A percentile compares a stretch with the other conserved stretches of the same genome.
phyloP scores from a whole-genome alignment of 2,888 invertebrate species.

The Acanthopleura granulata region DNA sequence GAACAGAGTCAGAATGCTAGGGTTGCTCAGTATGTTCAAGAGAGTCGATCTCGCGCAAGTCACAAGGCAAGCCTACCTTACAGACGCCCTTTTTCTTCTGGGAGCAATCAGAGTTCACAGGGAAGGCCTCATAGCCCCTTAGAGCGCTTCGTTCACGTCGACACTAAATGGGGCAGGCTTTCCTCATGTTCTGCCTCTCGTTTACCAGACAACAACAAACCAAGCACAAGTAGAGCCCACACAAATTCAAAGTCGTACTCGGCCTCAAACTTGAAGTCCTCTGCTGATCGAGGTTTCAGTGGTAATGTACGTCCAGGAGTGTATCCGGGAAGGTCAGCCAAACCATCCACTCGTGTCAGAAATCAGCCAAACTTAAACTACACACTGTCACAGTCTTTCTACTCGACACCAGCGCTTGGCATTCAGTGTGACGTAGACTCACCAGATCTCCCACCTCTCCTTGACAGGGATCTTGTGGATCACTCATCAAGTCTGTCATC shows the following conservation, averaged over 20 bases:
- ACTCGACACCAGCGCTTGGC: neutral
- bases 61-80: conserved; percentile 1
- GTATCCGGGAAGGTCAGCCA: neutral
- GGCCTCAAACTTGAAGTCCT: neutral
- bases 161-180: conserved; percentile 15
- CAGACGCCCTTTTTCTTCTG: neutral
- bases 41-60: conserved; percentile 10
- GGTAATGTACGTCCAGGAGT: conserved; percentile 4
- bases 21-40: conserved; percentile 1
- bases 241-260: neutral
- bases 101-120: neutral
- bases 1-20: conserved; percentile 35
- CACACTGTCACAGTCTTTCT: neutral
- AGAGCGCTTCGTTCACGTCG: conserved; percentile 1
- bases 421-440: neutral
- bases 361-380: neutral
- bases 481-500: neutral
- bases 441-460: neutral
- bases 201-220: neutral
- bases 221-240: neutral
- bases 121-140: neutral
- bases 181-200: conserved; percentile 7
- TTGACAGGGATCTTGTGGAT: neutral
- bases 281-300: neutral
- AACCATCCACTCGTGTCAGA: neutral